Conservation (phyloP, 2,888 invertebrate genomes). For the Melieria picta region DNA sequence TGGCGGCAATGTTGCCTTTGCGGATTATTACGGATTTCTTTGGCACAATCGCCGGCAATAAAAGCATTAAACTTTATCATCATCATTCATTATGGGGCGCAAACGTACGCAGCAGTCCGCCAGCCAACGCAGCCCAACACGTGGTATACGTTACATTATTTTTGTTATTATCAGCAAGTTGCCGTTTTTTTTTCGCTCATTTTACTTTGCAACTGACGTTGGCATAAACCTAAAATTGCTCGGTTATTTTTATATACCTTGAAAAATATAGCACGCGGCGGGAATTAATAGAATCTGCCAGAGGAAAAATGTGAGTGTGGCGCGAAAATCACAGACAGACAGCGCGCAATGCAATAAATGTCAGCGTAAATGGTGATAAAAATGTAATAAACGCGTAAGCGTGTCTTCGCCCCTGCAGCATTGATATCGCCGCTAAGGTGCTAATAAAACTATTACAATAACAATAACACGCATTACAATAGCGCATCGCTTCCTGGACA, state of each 20-base stretch:
- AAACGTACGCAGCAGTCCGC: too few species aligned
- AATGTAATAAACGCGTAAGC: constrained; percentile 49
- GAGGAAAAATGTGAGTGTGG: background rate
- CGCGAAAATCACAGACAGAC: constrained; percentile 19
- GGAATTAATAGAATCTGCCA: constrained; percentile 16
- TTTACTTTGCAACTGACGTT: too few species aligned
- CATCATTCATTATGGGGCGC: constrained; percentile 54
- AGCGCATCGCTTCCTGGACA: too few species aligned
- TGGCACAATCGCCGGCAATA: constrained; percentile 57
- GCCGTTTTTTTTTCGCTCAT: too few species aligned
- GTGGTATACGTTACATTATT: background rate
- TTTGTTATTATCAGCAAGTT: constrained; percentile 46
- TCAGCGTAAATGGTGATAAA: constrained; percentile 54
- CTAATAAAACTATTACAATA: constrained; percentile 47
- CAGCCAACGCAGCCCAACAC: constrained; percentile 4
- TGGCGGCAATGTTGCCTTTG: constrained; percentile 52
- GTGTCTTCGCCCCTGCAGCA: constrained; percentile 34
- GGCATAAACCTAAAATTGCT: background rate
- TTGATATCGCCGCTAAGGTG: constrained; percentile 29
- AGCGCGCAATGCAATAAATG: constrained; percentile 50
- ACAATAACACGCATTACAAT: background rate
- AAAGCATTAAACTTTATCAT: constrained; percentile 59
- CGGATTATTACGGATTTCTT: constrained; percentile 58
- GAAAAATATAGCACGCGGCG: background rate
- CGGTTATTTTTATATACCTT: background rate